A percentile compares a stretch with the other conserved stretches of the same genome.
Evolutionary conservation across 2,797 vertebrate species (phyloP).

Genomic region (Taenioides sp.): DNA sequence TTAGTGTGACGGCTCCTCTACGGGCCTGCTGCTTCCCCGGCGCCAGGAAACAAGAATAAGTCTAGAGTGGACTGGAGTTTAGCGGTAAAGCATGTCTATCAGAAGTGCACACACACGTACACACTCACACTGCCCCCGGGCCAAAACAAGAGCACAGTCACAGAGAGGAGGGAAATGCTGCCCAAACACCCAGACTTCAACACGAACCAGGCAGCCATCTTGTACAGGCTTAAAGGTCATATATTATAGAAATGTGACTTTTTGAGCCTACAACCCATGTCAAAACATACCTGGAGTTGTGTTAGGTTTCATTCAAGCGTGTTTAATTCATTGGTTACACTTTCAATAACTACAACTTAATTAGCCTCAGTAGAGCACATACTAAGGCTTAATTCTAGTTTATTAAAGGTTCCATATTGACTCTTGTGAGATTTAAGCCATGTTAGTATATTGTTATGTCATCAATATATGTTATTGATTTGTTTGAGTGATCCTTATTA

Average conservation of each 20-base stretch:
- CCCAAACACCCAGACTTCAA: neutral
- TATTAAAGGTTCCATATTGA: too few relatives aligned
- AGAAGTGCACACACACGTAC: slow-evolving; percentile 2
- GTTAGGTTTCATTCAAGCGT: too few relatives aligned
- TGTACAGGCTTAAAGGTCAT: neutral
- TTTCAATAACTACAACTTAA: too few relatives aligned
- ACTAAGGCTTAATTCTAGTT: too few relatives aligned
- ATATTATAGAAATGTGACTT: neutral
- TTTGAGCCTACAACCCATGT: too few relatives aligned
- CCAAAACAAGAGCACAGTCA: slow-evolving; percentile 1
- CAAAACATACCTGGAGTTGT: too few relatives aligned
- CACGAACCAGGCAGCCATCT: neutral
- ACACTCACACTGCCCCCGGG: neutral
- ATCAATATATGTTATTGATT: too few relatives aligned
- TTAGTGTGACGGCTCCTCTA: slow-evolving; percentile 13
- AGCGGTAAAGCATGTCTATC: slow-evolving; percentile 1
- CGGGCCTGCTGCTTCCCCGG: slow-evolving; percentile 1
- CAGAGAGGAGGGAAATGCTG: neutral
- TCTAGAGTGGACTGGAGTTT: neutral
- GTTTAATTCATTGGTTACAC: too few relatives aligned
- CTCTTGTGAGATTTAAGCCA: too few relatives aligned
- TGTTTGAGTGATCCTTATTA: too few relatives aligned
- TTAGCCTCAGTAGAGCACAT: too few relatives aligned
- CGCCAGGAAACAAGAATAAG: neutral
- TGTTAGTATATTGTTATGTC: too few relatives aligned